A percentile compares a stretch with the other conserved stretches of the same genome.
Conservation (phyloP, 2,113 vertebrate genomes). For the Ploceus nigricollis region DNA sequence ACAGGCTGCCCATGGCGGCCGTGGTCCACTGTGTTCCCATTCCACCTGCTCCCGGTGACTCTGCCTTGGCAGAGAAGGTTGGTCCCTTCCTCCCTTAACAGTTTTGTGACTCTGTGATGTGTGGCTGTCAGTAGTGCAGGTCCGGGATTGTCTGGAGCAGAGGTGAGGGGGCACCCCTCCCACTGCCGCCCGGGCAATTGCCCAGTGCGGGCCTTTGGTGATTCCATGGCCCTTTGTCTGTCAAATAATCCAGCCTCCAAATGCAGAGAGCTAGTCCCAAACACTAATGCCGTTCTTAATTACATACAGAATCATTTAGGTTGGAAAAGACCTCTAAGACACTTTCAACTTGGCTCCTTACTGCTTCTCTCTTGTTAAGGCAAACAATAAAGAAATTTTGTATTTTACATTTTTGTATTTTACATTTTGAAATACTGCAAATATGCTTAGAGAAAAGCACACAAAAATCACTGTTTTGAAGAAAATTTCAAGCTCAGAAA, state of each 20-base stretch:
- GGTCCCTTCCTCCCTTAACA: neutral
- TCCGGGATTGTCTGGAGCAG: neutral
- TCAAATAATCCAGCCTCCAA: neutral
- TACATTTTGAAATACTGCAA: neutral
- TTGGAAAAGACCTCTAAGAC: neutral
- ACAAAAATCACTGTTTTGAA: neutral
- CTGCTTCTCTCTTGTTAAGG: neutral
- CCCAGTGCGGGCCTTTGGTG: rapidly evolving
- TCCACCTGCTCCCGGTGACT: neutral
- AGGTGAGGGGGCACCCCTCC: neutral
- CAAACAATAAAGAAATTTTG: neutral
- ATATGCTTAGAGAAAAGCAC: neutral
- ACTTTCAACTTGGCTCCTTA: neutral
- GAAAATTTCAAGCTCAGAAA: neutral
- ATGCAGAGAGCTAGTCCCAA: neutral
- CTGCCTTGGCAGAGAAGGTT: neutral
- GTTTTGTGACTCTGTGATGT: neutral
- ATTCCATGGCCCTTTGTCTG: neutral
- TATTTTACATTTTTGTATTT: neutral
- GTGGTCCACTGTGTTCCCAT: neutral
- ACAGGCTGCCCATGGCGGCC: no score
- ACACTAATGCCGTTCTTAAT: neutral
- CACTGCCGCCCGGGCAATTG: rapidly evolving
- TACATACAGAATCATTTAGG: no score
- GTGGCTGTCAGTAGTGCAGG: rapidly evolving